These are phyloP conservation scores for Selene dorsalis DNA, from an alignment of 2,797 vertebrate genomes.

Conservation along the genomic window DNA sequence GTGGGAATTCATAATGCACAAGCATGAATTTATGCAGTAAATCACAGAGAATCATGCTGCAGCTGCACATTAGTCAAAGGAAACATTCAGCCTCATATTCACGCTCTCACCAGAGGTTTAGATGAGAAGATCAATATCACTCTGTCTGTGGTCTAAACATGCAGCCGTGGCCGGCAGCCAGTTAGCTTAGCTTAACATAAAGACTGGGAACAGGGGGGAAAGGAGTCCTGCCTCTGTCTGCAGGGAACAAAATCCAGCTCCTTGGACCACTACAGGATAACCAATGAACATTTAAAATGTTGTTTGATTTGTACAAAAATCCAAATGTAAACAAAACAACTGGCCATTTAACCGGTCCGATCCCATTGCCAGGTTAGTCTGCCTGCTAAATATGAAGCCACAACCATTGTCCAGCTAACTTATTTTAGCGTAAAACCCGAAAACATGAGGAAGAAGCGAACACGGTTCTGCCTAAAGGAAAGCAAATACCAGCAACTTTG, in stretches of 20 bases:
- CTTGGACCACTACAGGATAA: background rate
- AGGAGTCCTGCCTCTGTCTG: background rate
- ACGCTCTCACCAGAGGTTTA: too few relatives aligned
- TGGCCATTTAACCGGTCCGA: background rate
- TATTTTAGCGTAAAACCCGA: background rate
- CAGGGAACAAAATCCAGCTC: background rate
- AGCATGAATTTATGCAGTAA: slow-evolving; percentile 9
- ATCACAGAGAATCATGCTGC: slow-evolving; percentile 28
- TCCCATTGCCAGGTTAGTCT: background rate
- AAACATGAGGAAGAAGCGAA: background rate
- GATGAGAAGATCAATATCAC: too few relatives aligned
- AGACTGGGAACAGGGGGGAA: background rate
- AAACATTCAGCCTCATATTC: background rate
- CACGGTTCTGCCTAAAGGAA: background rate
- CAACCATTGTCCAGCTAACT: background rate
- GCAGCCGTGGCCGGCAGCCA: background rate
- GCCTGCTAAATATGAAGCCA: background rate
- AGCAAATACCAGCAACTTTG: background rate
- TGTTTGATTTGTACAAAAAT: background rate
- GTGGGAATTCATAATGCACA: too few relatives aligned
- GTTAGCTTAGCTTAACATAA: background rate
- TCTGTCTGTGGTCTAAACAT: background rate
- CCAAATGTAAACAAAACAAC: background rate
- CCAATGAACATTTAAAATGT: too few relatives aligned
- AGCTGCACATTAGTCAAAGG: background rate